phyloP scores from a whole-genome alignment of 2,797 vertebrate genomes.

The Loris lydekkerianus region DNA sequence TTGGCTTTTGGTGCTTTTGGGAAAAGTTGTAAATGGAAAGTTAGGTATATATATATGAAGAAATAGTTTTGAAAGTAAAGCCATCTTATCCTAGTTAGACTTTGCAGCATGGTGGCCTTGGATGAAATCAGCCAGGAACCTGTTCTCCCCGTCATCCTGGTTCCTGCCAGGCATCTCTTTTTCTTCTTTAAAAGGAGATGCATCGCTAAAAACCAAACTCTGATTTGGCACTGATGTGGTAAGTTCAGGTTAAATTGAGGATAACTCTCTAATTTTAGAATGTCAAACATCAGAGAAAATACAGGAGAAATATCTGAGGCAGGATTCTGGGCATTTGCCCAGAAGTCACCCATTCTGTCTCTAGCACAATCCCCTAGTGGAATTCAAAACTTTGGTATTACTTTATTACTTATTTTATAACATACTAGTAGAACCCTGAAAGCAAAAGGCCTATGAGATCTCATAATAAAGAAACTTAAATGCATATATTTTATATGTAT shows the following conservation, averaged over 20 bases:
- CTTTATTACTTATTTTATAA: background rate
- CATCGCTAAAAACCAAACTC: background rate
- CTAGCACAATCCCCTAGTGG: background rate
- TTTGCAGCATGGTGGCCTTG: background rate
- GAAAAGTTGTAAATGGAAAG: background rate
- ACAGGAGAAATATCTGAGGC: background rate
- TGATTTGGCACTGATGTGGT: background rate
- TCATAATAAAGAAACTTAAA: background rate
- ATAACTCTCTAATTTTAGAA: background rate
- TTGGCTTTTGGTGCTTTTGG: background rate
- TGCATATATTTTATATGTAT: background rate
- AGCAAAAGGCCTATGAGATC: background rate
- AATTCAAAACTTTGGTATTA: background rate
- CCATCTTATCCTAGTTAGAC: background rate
- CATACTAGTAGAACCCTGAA: slow-evolving; percentile 9
- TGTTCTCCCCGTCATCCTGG: background rate
- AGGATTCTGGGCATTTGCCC: background rate
- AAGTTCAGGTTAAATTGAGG: slow-evolving; percentile 22
- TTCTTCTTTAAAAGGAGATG: background rate
- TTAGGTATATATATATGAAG: background rate
- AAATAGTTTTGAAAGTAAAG: background rate
- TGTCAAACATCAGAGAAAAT: background rate
- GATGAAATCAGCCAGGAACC: background rate
- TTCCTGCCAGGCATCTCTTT: background rate
- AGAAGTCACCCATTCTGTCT: background rate